Evolutionary conservation across 92 coral and sea anemone genomes (phyloP).

Genomic region (Metridium senile): DNA sequence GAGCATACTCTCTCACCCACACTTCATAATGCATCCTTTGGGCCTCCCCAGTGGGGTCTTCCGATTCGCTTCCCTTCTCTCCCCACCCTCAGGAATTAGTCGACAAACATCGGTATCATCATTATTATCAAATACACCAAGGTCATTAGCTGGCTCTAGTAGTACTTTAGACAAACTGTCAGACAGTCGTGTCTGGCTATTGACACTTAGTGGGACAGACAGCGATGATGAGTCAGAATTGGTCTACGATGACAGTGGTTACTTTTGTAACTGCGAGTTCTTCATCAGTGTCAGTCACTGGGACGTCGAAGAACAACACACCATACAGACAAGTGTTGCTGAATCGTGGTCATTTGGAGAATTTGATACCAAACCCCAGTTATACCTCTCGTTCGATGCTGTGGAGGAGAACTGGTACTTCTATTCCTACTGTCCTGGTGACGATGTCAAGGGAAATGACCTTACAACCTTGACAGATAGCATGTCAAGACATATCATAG

Average conservation of each 20-base stretch:
- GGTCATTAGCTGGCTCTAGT: constrained; percentile 39
- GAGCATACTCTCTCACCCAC: constrained; percentile 82
- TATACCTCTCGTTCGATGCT: constrained; percentile 69
- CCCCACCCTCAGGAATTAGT: constrained; percentile 49
- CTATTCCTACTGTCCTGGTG: constrained; percentile 8
- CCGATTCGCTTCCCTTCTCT: constrained; percentile 27
- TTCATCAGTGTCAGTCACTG: constrained; percentile 89
- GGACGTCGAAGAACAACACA: constrained; percentile 95
- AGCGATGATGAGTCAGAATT: constrained; percentile 90
- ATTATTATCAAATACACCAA: constrained; percentile 46
- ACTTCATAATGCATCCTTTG: constrained; percentile 91
- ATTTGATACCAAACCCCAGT: constrained; percentile 44
- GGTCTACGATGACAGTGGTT: constrained; percentile 87
- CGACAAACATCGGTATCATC: constrained; percentile 69
- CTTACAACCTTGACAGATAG: constrained; percentile 20
- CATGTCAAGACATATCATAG: constrained; percentile 37
- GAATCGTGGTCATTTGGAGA: constrained; percentile 74
- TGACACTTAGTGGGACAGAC: constrained; percentile 67
- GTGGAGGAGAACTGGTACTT: constrained; percentile 76
- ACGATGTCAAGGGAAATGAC: constrained; percentile 13
- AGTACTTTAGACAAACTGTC: constrained; percentile 41
- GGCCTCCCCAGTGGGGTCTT: constrained; percentile 53
- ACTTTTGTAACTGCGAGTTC: constrained; percentile 82
- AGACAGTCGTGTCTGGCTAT: constrained; percentile 17
- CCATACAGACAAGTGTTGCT: constrained; percentile 85